Evolutionary conservation across 2,797 vertebrate genomes (phyloP).

Genomic region (Rhincodon typus): DNA sequence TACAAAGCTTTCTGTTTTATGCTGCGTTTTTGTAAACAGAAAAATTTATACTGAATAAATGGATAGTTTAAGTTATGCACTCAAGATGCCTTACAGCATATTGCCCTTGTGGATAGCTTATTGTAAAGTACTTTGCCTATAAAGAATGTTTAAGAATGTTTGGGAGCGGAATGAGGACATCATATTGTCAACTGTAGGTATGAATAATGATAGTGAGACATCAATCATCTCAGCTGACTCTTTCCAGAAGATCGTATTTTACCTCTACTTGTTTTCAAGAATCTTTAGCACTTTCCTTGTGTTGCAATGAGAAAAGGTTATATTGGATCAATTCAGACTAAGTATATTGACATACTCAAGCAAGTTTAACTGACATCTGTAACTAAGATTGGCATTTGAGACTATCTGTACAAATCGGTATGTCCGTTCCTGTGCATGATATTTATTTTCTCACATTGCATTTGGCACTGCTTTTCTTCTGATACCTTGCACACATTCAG

Average conservation of each 20-base stretch:
- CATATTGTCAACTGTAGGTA: background rate
- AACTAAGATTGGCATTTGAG: background rate
- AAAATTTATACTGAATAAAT: background rate
- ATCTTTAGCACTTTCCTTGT: background rate
- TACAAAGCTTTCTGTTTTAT: background rate
- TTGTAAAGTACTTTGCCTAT: background rate
- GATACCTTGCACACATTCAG: background rate
- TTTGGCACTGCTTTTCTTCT: background rate
- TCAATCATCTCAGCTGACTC: background rate
- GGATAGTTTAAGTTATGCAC: background rate
- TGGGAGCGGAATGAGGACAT: background rate
- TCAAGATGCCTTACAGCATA: background rate
- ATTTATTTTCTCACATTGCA: background rate
- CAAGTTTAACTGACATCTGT: constrained; percentile 22
- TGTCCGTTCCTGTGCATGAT: background rate
- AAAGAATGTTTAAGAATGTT: background rate
- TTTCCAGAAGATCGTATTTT: background rate
- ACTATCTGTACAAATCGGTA: background rate
- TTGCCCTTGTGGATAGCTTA: background rate
- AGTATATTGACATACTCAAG: background rate
- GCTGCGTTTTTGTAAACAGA: background rate
- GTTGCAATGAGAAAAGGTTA: background rate
- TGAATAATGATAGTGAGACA: background rate
- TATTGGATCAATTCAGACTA: constrained; percentile 13
- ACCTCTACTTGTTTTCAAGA: background rate